phyloP scores from a whole-genome alignment of 2,797 vertebrate species.

The Amphiprion clarkii region DNA sequence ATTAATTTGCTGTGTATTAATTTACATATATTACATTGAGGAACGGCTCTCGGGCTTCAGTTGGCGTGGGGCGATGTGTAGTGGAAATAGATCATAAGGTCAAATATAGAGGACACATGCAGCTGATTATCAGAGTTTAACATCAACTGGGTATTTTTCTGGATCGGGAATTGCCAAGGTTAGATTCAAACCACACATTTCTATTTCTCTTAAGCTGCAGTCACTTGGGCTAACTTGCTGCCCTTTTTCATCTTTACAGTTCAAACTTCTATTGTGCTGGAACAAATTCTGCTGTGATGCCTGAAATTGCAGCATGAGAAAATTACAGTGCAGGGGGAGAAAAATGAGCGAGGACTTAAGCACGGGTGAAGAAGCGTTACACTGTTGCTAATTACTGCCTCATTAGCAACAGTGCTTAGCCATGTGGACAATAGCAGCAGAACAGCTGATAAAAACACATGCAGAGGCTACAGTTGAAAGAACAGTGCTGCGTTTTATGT shows the following conservation, averaged over 20 bases:
- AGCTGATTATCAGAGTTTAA: conserved; percentile 40
- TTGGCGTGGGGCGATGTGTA: not conserved
- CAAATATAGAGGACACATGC: conserved; percentile 25
- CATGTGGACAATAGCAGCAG: conserved; percentile 82
- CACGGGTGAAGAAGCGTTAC: conserved; percentile 82
- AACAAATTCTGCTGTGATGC: conserved; percentile 82
- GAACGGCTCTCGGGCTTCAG: conserved; percentile 11
- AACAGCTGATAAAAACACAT: conserved; percentile 85
- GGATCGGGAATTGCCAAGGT: conserved; percentile 61
- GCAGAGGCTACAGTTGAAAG: conserved; percentile 81
- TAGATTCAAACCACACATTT: conserved; percentile 52
- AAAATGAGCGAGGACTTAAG: conserved; percentile 76
- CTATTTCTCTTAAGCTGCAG: conserved; percentile 62
- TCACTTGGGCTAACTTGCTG: conserved; percentile 57
- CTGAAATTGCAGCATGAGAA: conserved; percentile 81
- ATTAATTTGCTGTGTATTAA: conserved; percentile 11
- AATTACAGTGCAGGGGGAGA: conserved; percentile 69
- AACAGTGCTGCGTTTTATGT: conserved; percentile 77
- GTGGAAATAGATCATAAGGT: conserved; percentile 12
- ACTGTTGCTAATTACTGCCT: conserved; percentile 84
- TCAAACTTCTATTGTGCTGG: conserved; percentile 72
- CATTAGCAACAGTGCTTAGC: conserved; percentile 83
- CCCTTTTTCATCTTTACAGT: conserved; percentile 57
- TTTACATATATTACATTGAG: conserved; percentile 18
- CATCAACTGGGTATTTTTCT: conserved; percentile 41